Percentiles rank a stretch among this genome's conserved stretches.
Conservation (phyloP, 2,797 vertebrate species). For the Tokudaia muenninki region DNA sequence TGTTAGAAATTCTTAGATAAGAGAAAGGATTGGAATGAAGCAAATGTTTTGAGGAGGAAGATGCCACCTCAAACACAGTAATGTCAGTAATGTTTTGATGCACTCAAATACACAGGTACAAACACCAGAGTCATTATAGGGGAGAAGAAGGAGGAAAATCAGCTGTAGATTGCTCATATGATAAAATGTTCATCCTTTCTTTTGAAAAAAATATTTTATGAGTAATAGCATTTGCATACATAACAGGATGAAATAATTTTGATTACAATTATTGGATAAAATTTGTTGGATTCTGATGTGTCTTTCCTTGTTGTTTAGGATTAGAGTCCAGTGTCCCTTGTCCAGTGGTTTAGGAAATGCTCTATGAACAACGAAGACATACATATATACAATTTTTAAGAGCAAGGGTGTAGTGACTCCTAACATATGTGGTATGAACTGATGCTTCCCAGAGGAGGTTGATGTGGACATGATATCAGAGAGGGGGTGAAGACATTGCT, state of each 20-base stretch:
- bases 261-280: neutral
- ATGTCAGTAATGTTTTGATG: neutral
- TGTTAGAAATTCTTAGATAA: neutral
- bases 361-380: neutral
- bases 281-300: neutral
- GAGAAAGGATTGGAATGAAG: neutral
- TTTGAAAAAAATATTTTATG: neutral
- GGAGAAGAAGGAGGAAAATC: neutral
- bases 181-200: neutral
- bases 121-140: neutral
- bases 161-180: neutral
- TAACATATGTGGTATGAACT: neutral
- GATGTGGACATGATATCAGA: neutral
- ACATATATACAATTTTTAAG: neutral
- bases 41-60: neutral
- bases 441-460: neutral
- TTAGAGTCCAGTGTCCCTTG: neutral
- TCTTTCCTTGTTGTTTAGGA: neutral
- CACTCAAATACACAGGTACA: neutral
- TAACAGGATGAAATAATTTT: constrained; percentile 19
- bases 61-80: neutral
- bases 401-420: neutral
- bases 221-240: neutral
- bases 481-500: neutral
- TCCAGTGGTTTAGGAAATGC: neutral